Conservation (phyloP, 2,113 vertebrate species). For the Microtus montanus region DNA sequence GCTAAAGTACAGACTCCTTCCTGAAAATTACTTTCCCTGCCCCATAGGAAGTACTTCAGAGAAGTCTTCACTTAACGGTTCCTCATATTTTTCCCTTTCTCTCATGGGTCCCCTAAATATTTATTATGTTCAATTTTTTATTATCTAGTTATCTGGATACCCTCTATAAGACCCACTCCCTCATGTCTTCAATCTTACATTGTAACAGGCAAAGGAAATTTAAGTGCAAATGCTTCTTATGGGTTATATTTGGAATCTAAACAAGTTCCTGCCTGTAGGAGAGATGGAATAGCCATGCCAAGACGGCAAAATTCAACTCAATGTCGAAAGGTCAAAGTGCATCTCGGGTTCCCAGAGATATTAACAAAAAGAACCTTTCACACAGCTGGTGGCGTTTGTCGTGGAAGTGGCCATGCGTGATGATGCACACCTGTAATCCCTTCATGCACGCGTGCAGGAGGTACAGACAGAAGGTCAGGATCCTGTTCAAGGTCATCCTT, state of each 20-base stretch:
- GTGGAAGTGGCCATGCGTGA: neutral
- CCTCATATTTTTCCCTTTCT: constrained; percentile 47
- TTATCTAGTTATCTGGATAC: constrained; percentile 69
- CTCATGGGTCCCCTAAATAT: constrained; percentile 67
- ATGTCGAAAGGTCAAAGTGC: neutral
- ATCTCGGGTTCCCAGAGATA: neutral
- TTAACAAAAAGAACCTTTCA: neutral
- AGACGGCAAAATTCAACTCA: constrained; percentile 39
- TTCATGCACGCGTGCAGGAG: neutral
- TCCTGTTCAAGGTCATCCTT: neutral
- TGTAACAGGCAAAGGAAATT: constrained; percentile 57
- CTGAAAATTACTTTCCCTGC: neutral
- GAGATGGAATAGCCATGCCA: neutral
- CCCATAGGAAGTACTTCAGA: constrained; percentile 10
- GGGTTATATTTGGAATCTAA: constrained; percentile 55
- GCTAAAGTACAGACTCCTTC: neutral
- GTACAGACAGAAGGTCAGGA: neutral
- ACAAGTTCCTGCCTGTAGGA: constrained; percentile 41
- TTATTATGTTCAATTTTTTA: constrained; percentile 75
- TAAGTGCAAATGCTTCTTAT: constrained; percentile 10
- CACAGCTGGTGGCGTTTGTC: neutral
- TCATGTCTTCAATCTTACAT: constrained; percentile 57
- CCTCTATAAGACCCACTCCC: constrained; percentile 61
- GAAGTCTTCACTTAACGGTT: constrained; percentile 28
- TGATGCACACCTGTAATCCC: too few relatives aligned